Conservation (phyloP, 1,140 invertebrate genomes). For the Rhyacophila brunnea region DNA sequence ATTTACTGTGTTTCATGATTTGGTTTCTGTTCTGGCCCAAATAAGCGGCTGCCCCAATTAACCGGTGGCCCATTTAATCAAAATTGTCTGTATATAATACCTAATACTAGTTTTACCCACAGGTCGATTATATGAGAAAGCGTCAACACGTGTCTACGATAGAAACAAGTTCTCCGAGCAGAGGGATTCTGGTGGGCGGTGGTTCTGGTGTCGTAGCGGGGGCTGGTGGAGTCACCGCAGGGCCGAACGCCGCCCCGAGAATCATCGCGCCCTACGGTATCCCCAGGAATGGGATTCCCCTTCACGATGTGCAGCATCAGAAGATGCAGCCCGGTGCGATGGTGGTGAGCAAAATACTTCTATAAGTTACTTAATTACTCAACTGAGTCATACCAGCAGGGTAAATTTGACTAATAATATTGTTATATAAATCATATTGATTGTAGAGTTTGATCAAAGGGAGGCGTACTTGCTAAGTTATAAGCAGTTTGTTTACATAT, state of each 20-base stretch:
- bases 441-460: too few relatives aligned
- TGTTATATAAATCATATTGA: too few relatives aligned
- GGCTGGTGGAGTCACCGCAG: slow-evolving; percentile 37
- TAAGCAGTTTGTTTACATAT: too few relatives aligned
- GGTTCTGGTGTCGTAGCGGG: slow-evolving; percentile 57
- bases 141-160: slow-evolving; percentile 74
- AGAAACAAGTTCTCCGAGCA: slow-evolving; percentile 66
- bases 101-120: slow-evolving; percentile 6
- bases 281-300: slow-evolving; percentile 19
- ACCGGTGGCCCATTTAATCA: background rate
- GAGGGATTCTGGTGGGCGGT: slow-evolving; percentile 65
- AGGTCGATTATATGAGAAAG: slow-evolving; percentile 63
- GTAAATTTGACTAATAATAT: too few relatives aligned
- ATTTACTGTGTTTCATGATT: too few relatives aligned
- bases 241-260: slow-evolving; percentile 18
- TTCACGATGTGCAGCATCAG: slow-evolving; percentile 25
- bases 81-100: slow-evolving; percentile 1
- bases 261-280: background rate
- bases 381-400: too few relatives aligned
- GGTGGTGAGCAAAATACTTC: slow-evolving; percentile 24
- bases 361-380: too few relatives aligned
- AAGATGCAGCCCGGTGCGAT: slow-evolving; percentile 16
- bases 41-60: too few relatives aligned
- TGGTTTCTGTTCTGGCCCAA: background rate
- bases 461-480: too few relatives aligned